Evolutionary conservation across 2,888 invertebrate genomes (phyloP).

Genomic region (Labia minor): DNA sequence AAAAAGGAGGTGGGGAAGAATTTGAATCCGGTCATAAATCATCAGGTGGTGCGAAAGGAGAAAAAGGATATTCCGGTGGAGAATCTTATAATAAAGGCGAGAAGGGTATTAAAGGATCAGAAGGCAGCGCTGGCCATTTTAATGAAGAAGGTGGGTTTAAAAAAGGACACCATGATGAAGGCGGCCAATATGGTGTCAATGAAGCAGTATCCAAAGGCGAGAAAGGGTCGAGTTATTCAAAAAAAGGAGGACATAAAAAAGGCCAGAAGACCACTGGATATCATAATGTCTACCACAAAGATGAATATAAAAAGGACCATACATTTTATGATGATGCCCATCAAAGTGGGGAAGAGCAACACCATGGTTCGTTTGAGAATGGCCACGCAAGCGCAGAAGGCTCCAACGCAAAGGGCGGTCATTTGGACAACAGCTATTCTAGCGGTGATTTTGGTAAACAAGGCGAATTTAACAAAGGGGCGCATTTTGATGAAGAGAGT

Average conservation of each 20-base stretch:
- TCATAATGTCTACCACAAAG: conserved; percentile 62
- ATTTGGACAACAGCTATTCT: conserved; percentile 43
- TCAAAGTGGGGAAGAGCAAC: conserved; percentile 52
- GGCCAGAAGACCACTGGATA: conserved; percentile 59
- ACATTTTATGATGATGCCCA: conserved; percentile 64
- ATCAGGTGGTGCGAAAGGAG: conserved; percentile 57
- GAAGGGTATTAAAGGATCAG: conserved; percentile 45
- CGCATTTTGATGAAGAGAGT: conserved; percentile 41
- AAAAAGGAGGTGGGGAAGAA: conserved; percentile 56
- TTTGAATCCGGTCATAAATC: conserved; percentile 53
- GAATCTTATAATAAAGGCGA: conserved; percentile 46
- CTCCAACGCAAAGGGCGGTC: conserved; percentile 45
- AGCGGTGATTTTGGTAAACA: conserved; percentile 44
- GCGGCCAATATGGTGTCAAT: conserved; percentile 45
- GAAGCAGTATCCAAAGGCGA: conserved; percentile 43
- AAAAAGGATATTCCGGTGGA: conserved; percentile 46
- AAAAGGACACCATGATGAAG: conserved; percentile 44
- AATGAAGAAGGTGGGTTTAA: conserved; percentile 44
- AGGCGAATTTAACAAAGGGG: conserved; percentile 48
- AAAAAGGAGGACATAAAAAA: conserved; percentile 52
- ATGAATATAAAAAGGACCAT: conserved; percentile 67
- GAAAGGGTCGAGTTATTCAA: conserved; percentile 47
- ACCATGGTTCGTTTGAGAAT: conserved; percentile 47
- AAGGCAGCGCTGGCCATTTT: conserved; percentile 44
- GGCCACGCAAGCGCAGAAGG: conserved; percentile 47